Conservation (phyloP, 2,888 invertebrate species). For the Brenthis daphne region DNA sequence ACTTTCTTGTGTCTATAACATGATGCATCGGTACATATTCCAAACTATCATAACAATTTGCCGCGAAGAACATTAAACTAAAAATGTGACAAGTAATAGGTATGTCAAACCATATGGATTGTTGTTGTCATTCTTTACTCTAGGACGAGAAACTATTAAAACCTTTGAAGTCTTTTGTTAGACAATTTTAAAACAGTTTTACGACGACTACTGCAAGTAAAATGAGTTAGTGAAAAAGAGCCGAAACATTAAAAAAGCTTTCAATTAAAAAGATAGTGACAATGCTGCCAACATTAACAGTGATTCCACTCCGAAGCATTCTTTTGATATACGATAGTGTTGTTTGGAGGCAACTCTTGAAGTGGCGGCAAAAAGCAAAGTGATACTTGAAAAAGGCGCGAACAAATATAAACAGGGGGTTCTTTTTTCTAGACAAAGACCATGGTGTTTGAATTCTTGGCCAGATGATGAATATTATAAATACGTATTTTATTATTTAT, state of each 20-base stretch:
- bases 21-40: slow-evolving; percentile 22
- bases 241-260: slow-evolving; percentile 69
- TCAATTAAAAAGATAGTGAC: slow-evolving; percentile 77
- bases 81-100: slow-evolving; percentile 63
- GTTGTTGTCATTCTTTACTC: slow-evolving; percentile 57
- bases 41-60: slow-evolving; percentile 44
- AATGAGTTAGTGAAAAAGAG: slow-evolving; percentile 56
- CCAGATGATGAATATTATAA: slow-evolving; percentile 44
- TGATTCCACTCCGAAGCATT: slow-evolving; percentile 55
- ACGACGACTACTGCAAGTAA: slow-evolving; percentile 69
- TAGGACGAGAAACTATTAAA: slow-evolving; percentile 57
- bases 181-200: slow-evolving; percentile 62
- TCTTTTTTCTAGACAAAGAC: slow-evolving; percentile 65
- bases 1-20: slow-evolving; percentile 9
- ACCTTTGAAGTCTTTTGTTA: slow-evolving; percentile 77
- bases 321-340: slow-evolving; percentile 81
- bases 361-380: slow-evolving; percentile 77
- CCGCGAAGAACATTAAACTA: slow-evolving; percentile 63
- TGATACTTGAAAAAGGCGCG: slow-evolving; percentile 81
- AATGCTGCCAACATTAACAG: slow-evolving; percentile 71
- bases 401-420: slow-evolving; percentile 73
- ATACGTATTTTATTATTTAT: slow-evolving; percentile 37
- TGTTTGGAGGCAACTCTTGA: slow-evolving; percentile 61
- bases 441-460: slow-evolving; percentile 45
- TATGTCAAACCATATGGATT: slow-evolving; percentile 70